Conservation (phyloP, 30 jellyfish, hydroid and myxozoan species). For the Hydra vulgaris region DNA sequence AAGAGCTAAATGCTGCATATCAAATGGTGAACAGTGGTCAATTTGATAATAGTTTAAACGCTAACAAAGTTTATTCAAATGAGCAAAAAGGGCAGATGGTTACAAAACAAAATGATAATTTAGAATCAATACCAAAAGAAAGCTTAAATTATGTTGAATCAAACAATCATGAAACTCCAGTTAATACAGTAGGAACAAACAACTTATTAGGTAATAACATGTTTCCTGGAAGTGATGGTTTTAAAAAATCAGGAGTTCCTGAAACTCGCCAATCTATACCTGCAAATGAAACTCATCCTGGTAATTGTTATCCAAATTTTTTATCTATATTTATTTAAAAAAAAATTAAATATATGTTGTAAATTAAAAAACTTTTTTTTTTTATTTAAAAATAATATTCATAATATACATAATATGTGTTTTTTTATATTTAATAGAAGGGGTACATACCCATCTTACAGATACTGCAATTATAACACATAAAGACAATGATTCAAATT, state of each 20-base stretch:
- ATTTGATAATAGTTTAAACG: not conserved
- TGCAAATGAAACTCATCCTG: slow-evolving; percentile 18
- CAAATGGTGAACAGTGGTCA: not conserved
- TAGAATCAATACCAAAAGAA: slow-evolving; percentile 2
- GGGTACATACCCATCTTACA: slow-evolving; percentile 69
- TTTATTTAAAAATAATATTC: too few species aligned
- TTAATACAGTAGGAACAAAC: not conserved
- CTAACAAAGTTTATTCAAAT: not conserved
- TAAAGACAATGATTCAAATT: slow-evolving; percentile 33
- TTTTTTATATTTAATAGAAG: slow-evolving; percentile 34
- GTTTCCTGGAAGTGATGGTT: not conserved
- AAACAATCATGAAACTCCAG: not conserved
- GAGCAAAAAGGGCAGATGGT: not conserved
- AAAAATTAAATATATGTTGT: too few species aligned
- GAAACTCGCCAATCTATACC: not conserved
- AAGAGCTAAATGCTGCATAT: not conserved
- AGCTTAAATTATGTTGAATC: slow-evolving; percentile 6
- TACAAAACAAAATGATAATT: not conserved
- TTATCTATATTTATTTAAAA: not conserved
- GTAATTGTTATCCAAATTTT: not conserved
- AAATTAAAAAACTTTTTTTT: too few species aligned
- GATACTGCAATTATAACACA: slow-evolving; percentile 71
- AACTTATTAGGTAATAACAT: not conserved
- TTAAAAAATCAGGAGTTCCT: slow-evolving; percentile 22
- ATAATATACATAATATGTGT: too few species aligned